Evolutionary conservation across 1,140 invertebrate genomes (phyloP), one percentile per base, ranked within the genome.

Genomic region (Dryas iulia): DNA sequence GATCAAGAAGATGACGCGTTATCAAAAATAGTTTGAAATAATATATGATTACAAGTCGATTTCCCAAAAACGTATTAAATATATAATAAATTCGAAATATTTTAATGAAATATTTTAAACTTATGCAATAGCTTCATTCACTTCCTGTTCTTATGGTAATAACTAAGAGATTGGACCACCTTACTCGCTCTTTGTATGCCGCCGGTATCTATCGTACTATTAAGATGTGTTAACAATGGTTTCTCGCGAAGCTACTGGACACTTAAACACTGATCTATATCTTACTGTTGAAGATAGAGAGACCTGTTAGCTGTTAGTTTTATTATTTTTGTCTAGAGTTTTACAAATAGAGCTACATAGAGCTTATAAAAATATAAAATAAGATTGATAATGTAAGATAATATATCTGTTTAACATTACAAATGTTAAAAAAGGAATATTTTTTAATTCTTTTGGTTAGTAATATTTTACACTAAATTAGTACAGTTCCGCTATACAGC

Each of bases 171-270:
- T 21, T 12, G 5, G n/a, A 10, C 28, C n/a, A 33, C 30, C 59
- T 14, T 25, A 60, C 59, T 4, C 30, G 52, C 6, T 25, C 28
- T 65, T 28, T 28, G 3, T 28, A 47, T 47, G 10, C 47, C 25
- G 26, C 8, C 14, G 24, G 31, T 65, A 66, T 66, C 26, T 58
- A 28, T 52, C 25, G 11, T 8, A 12, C 63, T 66, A 59, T 66
- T 47, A 59, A 66, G 63, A 65, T 65, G 54, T 21, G 54, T 10
- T 30, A 35, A 66, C 63, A 66, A 66, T 59, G 54, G 63, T 8
- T 24, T 58, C 24, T 11, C 7, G 62, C 11, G 61, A 65, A 31
- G 63, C 63, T 66, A 66, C 63, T 58, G 54, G 63, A 28, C 58
- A 52, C 14, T 66, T 39, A 56, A 66, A 10, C 63, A 66, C n/a